Conservation (phyloP, 2,113 vertebrate genomes). For the Otis tarda region DNA sequence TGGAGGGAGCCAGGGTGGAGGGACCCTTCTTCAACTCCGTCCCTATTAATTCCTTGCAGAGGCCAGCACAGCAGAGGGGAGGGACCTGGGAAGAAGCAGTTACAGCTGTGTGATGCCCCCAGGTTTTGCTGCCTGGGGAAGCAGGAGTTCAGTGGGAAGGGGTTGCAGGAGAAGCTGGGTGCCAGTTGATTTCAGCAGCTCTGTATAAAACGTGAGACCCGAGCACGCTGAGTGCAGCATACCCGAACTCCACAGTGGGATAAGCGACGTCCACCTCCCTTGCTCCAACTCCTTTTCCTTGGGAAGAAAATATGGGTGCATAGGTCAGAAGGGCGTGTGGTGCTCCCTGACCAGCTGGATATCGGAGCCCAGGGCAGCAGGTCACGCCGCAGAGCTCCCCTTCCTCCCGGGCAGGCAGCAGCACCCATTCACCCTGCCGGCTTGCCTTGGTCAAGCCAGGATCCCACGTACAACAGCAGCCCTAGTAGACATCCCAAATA, state of each 20-base stretch:
- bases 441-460: neutral
- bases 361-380: fast-evolving
- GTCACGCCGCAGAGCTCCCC: neutral
- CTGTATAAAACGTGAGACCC: fast-evolving
- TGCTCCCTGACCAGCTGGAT: neutral
- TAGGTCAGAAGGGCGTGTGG: fast-evolving
- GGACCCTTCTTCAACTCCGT: neutral
- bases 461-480: fast-evolving
- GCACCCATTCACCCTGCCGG: neutral
- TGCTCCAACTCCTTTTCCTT: neutral
- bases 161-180: fast-evolving
- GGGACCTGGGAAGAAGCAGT: fast-evolving
- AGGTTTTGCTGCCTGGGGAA: neutral
- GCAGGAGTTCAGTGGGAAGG: neutral
- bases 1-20: neutral
- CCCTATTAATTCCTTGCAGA: neutral
- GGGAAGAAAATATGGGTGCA: neutral
- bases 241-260: neutral
- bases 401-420: neutral
- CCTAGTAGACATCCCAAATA: neutral
- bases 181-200: neutral
- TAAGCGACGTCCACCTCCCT: neutral
- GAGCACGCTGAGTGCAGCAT: fast-evolving
- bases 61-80: neutral
- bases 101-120: neutral